Evolutionary conservation across 2,113 vertebrate species (phyloP).

Genomic region (Halichoerus grypus): DNA sequence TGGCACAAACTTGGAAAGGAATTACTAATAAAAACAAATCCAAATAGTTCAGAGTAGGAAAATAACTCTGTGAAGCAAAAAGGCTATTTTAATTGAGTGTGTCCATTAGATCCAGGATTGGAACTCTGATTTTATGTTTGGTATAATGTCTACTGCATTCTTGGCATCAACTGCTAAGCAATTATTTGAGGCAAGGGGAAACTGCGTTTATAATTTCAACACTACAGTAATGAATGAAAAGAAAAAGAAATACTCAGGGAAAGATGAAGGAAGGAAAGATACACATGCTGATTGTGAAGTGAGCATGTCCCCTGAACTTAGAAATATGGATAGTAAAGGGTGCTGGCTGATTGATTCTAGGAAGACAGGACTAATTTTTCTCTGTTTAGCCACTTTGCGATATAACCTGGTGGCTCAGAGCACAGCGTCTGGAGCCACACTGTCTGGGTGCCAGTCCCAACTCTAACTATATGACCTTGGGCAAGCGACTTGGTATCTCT

Average conservation of each 20-base stretch:
- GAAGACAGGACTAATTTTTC: background rate
- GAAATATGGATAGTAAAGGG: background rate
- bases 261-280: background rate
- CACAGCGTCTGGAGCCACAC: background rate
- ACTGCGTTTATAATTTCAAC: slow-evolving; percentile 24
- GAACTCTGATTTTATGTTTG: background rate
- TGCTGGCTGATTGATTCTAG: background rate
- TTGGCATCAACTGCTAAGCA: background rate
- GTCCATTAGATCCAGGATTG: background rate
- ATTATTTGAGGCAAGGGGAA: background rate
- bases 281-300: background rate
- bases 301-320: background rate
- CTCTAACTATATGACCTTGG: background rate
- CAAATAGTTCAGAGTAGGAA: background rate
- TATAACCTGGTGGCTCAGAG: background rate
- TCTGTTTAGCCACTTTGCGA: background rate
- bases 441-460: background rate
- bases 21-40: slow-evolving; percentile 22
- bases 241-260: background rate
- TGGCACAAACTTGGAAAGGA: slow-evolving; percentile 17
- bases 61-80: background rate
- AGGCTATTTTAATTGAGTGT: background rate
- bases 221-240: background rate
- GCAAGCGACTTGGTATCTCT: background rate
- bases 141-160: background rate